phyloP scores from a whole-genome alignment of 2,797 vertebrate species.

The Catamblyrhynchus diadema region DNA sequence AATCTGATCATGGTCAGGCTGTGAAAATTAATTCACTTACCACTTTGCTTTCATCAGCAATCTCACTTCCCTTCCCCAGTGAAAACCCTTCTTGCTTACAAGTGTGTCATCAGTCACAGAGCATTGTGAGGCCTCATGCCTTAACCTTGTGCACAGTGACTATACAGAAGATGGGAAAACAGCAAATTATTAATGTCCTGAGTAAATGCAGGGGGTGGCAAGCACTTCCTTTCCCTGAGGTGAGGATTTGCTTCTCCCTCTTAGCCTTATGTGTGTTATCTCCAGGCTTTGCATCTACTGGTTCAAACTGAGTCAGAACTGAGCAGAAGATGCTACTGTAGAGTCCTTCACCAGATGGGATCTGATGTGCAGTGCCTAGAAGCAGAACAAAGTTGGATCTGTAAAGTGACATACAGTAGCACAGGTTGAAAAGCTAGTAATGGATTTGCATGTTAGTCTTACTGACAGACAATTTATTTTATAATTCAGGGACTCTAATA shows the following conservation, averaged over 20 bases:
- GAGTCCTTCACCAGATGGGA: background rate
- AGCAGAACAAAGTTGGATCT: background rate
- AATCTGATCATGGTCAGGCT: background rate
- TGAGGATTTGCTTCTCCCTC: background rate
- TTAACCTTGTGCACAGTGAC: background rate
- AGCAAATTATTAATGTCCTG: background rate
- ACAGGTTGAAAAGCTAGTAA: background rate
- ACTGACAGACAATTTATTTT: background rate
- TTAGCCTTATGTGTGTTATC: background rate
- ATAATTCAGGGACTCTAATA: background rate
- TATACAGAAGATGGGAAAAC: background rate
- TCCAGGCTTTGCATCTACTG: background rate
- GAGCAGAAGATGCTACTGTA: background rate
- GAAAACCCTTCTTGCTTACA: background rate
- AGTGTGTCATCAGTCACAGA: background rate
- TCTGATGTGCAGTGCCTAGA: background rate
- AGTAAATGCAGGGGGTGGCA: fast-evolving
- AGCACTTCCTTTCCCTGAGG: background rate
- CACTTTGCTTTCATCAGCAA: background rate
- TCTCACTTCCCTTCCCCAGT: background rate
- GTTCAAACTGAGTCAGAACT: background rate
- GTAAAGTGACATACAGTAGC: background rate
- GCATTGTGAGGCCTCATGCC: background rate
- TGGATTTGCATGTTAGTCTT: background rate
- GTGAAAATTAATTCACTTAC: background rate